Base-by-base conservation (phyloP, 53 echinoderm and acorn worm genomes). In the Henricia sp. region DNA sequence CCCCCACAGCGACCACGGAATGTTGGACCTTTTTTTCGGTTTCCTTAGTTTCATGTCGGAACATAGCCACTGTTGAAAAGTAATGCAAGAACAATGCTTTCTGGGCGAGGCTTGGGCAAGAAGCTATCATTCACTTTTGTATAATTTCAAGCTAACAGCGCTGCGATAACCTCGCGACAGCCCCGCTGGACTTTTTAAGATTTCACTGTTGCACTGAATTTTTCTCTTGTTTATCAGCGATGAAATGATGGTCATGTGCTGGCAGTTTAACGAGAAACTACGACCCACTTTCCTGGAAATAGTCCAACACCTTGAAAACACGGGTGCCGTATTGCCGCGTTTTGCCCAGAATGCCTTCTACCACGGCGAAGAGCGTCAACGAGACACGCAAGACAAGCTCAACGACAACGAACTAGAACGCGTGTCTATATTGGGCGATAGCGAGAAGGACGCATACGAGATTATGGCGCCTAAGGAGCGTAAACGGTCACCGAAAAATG, bases 231-330 rank as follows among this genome's bases (percentile, higher is more conserved):
- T 30, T 57, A 29, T 12, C 82, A 96, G 97, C 20, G 91, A 89
- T 86, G 88, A 90, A 51, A 85, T 96, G 29, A 96, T 96, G 97
- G 80, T 83, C 71, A 88, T 89, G 53, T 96, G 97, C 69, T 96
- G 97, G 97, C 90, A 89, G 82, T 96, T 85, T 82, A 91, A 96
- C 43, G 93, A 93, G 82, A 96, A 96, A 76, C 85, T 90, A 46
- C 72, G 97, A 52, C 97, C 97, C 38, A 86, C 92, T 6, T 96
- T 94, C 77, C 77, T 88, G n/a, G 92, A 90, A 30, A 93, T 96
- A 9, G 62, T 96, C 36, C 76, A 90, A 25, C 77, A 67, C 4
- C 36, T 96, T 21, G 92, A 96, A 21, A 82, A 83, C 21, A 89
- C 90, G 2, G 78, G 88, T n/a, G 64, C 91, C 37, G 71, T 96